Evolutionary conservation across 2,113 vertebrate species (phyloP).

Genomic region (Egretta garzetta): DNA sequence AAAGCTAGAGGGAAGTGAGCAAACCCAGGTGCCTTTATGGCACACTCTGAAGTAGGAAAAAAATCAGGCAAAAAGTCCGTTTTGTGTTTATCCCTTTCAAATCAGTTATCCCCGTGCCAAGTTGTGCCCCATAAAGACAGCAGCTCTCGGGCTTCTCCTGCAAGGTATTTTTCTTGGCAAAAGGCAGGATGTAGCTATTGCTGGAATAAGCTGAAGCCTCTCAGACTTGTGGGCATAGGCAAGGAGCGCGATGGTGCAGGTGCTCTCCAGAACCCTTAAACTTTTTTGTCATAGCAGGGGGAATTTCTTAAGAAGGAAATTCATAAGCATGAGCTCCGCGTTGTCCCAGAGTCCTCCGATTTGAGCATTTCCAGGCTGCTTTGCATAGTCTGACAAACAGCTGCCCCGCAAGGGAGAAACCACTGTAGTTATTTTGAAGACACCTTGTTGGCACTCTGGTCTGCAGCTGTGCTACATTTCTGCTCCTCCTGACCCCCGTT

Average conservation of each 20-base stretch:
- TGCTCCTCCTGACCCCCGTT: not conserved
- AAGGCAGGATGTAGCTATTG: not conserved
- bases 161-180: not conserved
- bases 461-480: not conserved
- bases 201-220: not conserved
- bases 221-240: not conserved
- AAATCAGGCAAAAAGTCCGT: not conserved
- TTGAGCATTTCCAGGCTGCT: not conserved
- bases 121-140: not conserved
- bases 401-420: not conserved
- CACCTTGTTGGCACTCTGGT: not conserved
- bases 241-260: not conserved
- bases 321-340: fast-evolving
- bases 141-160: not conserved
- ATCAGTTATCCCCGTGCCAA: not conserved
- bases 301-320: not conserved
- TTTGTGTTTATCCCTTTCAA: not conserved
- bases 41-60: not conserved
- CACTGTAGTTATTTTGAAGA: not conserved
- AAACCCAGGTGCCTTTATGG: not conserved
- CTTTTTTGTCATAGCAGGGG: not conserved
- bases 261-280: not conserved
- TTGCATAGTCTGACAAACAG: not conserved
- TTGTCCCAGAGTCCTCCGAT: not conserved
- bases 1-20: not conserved